These are phyloP conservation scores for Microcebus tavaratra DNA, from an alignment of 2,113 vertebrate species.

Conservation along the genomic window DNA sequence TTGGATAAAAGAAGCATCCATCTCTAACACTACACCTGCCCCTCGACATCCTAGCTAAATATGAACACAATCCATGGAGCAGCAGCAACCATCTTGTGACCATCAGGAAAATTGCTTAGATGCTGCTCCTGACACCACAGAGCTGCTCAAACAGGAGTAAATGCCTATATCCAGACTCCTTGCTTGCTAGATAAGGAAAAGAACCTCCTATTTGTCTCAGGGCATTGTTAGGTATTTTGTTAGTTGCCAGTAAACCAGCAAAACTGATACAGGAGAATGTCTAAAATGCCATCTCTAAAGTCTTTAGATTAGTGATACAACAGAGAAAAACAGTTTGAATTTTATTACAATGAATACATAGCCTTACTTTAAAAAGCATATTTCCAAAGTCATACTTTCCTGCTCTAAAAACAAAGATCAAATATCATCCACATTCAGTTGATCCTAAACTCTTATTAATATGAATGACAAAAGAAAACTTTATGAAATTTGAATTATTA, in stretches of 20 bases:
- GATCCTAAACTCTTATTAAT: neutral
- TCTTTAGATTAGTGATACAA: neutral
- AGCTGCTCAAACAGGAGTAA: neutral
- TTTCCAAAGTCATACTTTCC: constrained; percentile 47
- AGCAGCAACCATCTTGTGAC: neutral
- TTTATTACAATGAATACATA: constrained; percentile 32
- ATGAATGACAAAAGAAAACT: constrained; percentile 11
- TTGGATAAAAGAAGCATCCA: neutral
- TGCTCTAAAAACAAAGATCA: constrained; percentile 12
- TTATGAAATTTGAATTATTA: constrained; percentile 32
- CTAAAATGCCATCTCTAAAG: neutral
- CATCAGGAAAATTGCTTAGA: neutral
- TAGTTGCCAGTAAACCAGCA: neutral
- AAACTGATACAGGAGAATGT: neutral
- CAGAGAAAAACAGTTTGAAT: neutral
- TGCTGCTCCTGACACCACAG: neutral
- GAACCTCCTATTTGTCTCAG: neutral
- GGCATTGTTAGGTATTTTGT: neutral
- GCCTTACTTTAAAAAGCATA: neutral
- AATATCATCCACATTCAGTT: neutral
- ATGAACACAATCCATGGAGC: neutral
- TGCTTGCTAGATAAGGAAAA: neutral
- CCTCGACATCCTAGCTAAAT: neutral
- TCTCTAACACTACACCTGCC: neutral
- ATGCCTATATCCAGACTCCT: neutral